Evolutionary conservation across 2,888 invertebrate species (phyloP).

Genomic region (Himalopsyche japonica): DNA sequence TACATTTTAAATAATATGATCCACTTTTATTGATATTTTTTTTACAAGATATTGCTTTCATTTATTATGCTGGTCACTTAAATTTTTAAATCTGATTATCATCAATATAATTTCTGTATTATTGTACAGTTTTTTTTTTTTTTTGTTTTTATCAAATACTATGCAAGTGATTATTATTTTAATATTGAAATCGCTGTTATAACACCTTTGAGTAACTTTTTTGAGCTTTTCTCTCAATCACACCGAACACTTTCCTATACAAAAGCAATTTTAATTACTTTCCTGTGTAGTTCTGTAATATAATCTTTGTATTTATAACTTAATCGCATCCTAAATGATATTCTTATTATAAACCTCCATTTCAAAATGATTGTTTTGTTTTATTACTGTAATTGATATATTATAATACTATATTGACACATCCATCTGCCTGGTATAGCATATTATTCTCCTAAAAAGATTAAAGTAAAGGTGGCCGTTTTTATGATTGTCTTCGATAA

Average conservation of each 20-base stretch:
- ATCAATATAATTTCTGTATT: background rate
- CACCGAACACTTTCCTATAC: constrained; percentile 22
- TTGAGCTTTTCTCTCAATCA: constrained; percentile 5
- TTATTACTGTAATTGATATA: background rate
- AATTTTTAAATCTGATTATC: background rate
- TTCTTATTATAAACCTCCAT: constrained; percentile 36
- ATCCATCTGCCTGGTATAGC: too few species aligned
- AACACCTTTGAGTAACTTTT: background rate
- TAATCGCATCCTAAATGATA: constrained; percentile 38
- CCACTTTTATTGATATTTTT: background rate
- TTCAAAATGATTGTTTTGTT: constrained; percentile 18
- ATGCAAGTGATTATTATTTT: background rate
- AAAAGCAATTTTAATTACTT: constrained; percentile 35
- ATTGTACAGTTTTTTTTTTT: background rate
- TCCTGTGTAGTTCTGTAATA: constrained; percentile 39
- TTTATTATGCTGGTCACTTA: background rate
- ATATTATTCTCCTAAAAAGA: too few species aligned
- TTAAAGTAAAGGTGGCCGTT: too few species aligned
- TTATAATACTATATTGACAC: background rate
- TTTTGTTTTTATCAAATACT: background rate
- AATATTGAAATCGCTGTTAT: background rate
- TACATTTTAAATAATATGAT: background rate
- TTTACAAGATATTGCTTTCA: background rate
- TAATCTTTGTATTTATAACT: constrained; percentile 40
- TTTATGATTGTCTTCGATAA: too few species aligned